phyloP scores from a whole-genome alignment of 2,888 invertebrate genomes.

The Drosophila cognata region DNA sequence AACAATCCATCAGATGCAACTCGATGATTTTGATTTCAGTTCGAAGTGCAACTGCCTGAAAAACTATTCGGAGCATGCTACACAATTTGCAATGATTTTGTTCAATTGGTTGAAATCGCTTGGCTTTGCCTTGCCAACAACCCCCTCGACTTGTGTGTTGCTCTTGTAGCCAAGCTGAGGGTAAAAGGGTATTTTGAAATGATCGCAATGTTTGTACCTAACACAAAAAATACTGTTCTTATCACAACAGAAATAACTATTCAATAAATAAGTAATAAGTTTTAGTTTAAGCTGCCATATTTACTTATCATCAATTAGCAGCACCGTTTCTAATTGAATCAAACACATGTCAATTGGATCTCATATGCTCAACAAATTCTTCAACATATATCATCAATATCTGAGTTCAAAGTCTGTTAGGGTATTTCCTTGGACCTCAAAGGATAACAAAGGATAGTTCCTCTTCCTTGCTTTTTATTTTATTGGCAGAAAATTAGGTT shows the following conservation, averaged over 20 bases:
- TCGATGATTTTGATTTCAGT: slow-evolving; percentile 51
- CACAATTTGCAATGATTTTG: slow-evolving; percentile 73
- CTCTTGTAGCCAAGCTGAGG: slow-evolving; percentile 8
- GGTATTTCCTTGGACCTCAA: neutral
- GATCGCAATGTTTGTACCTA: no score
- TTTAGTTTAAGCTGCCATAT: neutral
- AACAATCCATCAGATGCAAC: slow-evolving; percentile 52
- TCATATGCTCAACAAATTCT: neutral
- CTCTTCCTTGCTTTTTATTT: slow-evolving; percentile 43
- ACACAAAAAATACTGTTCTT: neutral
- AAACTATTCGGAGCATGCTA: slow-evolving; percentile 39
- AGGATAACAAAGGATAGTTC: neutral
- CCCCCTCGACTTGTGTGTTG: slow-evolving; percentile 17
- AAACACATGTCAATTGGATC: neutral
- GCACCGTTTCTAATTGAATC: neutral
- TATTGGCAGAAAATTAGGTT: slow-evolving; percentile 73
- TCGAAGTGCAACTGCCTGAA: slow-evolving; percentile 49
- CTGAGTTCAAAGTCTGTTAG: neutral
- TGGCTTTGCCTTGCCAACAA: slow-evolving; percentile 32
- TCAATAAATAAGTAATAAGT: neutral
- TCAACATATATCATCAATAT: neutral
- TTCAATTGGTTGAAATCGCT: slow-evolving; percentile 56
- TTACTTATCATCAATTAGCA: neutral
- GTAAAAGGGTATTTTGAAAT: neutral
- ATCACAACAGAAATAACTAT: neutral